Base-by-base conservation (phyloP, 2,888 invertebrate genomes). In the Tetranychus truncatus region DNA sequence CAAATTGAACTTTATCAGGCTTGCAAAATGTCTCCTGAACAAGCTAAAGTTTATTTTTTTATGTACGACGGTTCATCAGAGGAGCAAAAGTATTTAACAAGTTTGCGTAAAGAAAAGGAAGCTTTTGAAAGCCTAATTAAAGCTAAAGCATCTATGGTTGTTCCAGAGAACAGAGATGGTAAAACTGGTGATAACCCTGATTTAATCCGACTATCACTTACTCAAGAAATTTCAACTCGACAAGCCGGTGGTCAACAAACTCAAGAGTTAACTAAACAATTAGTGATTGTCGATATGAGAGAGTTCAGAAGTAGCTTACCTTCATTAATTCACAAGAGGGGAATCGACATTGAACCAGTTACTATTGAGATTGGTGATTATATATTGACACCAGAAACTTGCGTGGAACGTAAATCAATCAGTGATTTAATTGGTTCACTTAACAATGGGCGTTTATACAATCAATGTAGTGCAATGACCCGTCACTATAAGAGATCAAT, bases 241-340 rank as follows among this genome's bases (percentile, higher is more conserved):
- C 44, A 71, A 71, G 75, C 75, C n/a, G 75, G 75, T 6, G 72
- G 75, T 73, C 73, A 73, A 44, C 4, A 72, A 6, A 34, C 21
- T 45, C 66, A 66, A 24, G 44, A 74, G 20, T 21, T 34, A 78
- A 84, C 83, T 79, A 84, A 82, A 72, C 86, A 72, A 66, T 79
- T 84, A 83, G 81, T 87, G 3, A 84, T 99, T 78, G 95, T 99
- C 18, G 99, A 99, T 83, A 93, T 96, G 90, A 86, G 99, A 79
- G 99, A 99, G 84, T 99, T 99, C 82, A 88, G 96, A 66, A 95
- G 95, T 75, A 96, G 97, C 83, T 85, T 99, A 74, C 99, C 99
- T 0, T 89, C 94, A 2, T 84, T 97, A 73, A 88, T 99, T 76
- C 95, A 99, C 82, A 89, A 90, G 81, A 88, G 92, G 75, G 95